Evolutionary conservation across 2,888 invertebrate species (phyloP), one percentile per base, ranked within the genome.

Genomic region (Panorpa germanica): DNA sequence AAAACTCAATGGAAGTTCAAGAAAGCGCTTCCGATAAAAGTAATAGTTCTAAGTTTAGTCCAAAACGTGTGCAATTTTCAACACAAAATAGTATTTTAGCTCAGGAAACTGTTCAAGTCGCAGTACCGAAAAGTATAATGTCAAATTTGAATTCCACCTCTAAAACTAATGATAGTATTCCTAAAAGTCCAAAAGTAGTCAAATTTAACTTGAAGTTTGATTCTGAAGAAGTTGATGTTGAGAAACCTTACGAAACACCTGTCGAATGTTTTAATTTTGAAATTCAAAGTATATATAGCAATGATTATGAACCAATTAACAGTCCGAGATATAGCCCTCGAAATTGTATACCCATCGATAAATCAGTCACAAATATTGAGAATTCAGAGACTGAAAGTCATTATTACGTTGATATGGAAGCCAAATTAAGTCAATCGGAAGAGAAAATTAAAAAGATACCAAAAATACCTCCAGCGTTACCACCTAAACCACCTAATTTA

Each of bases 401-500:
- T 39, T 61, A 68, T 35, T 74, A 74, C 50, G 66, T 72, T 13
- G 58, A 62, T 40, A 70, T 74, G 50, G 70, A 71, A 34, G 55
- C 56, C 21, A 63, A 62, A 33, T 49, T 45, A 29, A 57, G 50
- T 36, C 41, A 48, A 31, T 53, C 52, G 35, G 48, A 56, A 28
- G 57, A 58, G 55, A 59, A 59, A 40, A 54, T 58, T 41, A 57
- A 59, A 37, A 60, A 60, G 40, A 60, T 56, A 36, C 58, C 67
- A 42, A 56, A 72, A 44, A 64, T 63, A 38, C 77, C 77, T 34
- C 76, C 77, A 31, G 74, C 78, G 38, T 53, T 82, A 47, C 77
- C 81, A 35, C 75, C 81, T 25, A 77, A 81, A 54, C 78, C 80
- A 43, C 69, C 72, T 40, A 75, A 75, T 52, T 57, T 75, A 42